Base-by-base conservation (phyloP, 1,140 invertebrate genomes). In the Euschistus heros region DNA sequence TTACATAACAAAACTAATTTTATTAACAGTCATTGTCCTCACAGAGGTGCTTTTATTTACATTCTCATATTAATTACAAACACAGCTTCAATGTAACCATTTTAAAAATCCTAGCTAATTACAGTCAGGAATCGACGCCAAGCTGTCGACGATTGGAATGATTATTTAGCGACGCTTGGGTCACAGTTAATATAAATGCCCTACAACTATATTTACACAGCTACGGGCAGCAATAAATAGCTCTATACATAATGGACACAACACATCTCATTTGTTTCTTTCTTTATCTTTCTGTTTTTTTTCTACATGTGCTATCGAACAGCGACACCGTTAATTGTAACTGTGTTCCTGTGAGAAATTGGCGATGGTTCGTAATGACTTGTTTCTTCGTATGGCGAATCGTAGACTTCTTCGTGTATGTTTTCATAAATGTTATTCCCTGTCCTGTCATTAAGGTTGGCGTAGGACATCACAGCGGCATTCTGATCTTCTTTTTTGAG, bases 391-490 rank as follows among this genome's bases (percentile, higher is more conserved):
- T 86, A 85, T 2, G 84, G 84, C 65, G 80, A 81, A 71, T 86
- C 86, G 70, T 88, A 88, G 65, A 86, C 79, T 66, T 85, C 86
- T 71, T 88, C 86, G 68, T 81, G 82, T 60, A 87, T 85, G 71
- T 87, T 86, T 72, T 88, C 86, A 71, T 88, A 88, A 66, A 87
- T 82, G 55, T 79, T 77, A 70, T 82, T 83, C 17, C 80, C 73
- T 61, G 72, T 70, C 17, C 81, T 79, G 71, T 87, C 86, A 70
- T 85, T 87, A 1, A 89, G 75, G 15, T 84, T 88, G 14, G 89
- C 86, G 71, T 91, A 91, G 37, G 88, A 90, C 87, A 91, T 90
- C 0, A 91, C 88, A 0, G 88, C 87, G 0, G 89, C 88, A 71
- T 85, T 89, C 71, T 88, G 83, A 70, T 91, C 87, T 75, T 91